Base-by-base conservation (phyloP, 1,140 invertebrate species). In the Armadillidium nasatum region DNA sequence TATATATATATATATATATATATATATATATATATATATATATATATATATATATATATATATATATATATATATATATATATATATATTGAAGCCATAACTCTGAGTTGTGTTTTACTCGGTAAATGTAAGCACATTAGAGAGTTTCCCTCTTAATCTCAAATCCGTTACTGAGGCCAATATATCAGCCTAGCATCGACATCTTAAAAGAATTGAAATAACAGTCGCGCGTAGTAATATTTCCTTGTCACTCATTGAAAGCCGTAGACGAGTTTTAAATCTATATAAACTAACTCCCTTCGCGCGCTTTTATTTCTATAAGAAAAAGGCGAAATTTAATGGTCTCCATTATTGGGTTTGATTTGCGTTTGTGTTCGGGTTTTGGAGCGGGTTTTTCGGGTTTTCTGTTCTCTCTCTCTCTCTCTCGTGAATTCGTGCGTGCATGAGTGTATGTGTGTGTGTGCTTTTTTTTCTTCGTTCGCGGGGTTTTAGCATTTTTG, bases 121-220 rank as follows among this genome's bases (percentile, higher is more conserved):
- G 50, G 50, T 60, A 60, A 60, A 60, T 60, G 50, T 60, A 60
- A 60, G 50, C 50, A 60, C 50, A 60, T 60, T 60, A 60, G 19
- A 60, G 50, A 60, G 11, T 60, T 60, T 60, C 19, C 50, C 50
- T 60, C 50, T 60, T 60, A 60, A 60, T 60, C 50, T 60, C 50
- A 60, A 19, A 60, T 60, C 50, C 50, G 50, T 60, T 15, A 60
- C 50, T 60, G 50, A 7, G 50, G 50, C 50, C 50, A 60, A 60
- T 60, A 60, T 60, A 60, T 60, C 50, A 60, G 50, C 19, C 50
- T 19, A 13, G 11, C 11, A 60, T 60, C 50, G 50, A 60, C 50
- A 60, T 60, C 50, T 60, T 60, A 60, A 60, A 60, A 60, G 50
- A 60, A 60, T 60, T 60, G 50, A 60, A 60, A 60, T 13, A 60